Conservation (phyloP, 2,888 invertebrate species). For the Parnassius apollo region DNA sequence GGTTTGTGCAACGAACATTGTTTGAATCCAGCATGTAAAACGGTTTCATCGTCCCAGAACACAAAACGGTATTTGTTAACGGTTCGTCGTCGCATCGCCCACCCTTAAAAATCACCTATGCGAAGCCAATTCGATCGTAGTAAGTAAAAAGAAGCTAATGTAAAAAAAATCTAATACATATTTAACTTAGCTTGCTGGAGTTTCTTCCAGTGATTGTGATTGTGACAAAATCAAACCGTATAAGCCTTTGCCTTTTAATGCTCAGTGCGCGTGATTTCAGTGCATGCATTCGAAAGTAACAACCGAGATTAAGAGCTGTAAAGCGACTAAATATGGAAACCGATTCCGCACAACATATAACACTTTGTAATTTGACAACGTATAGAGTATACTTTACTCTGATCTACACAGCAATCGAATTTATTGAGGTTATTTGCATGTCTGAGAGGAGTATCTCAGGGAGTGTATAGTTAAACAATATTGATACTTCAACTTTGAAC, state of each 20-base stretch:
- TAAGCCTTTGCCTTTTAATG: slow-evolving; percentile 7
- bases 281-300: slow-evolving; percentile 8
- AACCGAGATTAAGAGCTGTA: slow-evolving; percentile 11
- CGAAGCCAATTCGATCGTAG: no score
- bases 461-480: slow-evolving; percentile 8
- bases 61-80: no score
- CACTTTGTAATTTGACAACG: slow-evolving; percentile 28
- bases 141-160: no score
- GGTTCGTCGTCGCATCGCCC: no score
- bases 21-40: no score
- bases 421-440: slow-evolving; percentile 36
- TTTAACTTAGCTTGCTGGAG: slow-evolving; percentile 3
- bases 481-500: slow-evolving; percentile 16
- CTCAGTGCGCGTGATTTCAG: slow-evolving; percentile 2
- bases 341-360: slow-evolving; percentile 23
- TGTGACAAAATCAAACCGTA: slow-evolving; percentile 3
- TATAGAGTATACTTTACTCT: slow-evolving; percentile 25
- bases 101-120: no score
- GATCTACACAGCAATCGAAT: slow-evolving; percentile 29
- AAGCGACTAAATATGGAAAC: slow-evolving; percentile 28
- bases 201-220: neutral
- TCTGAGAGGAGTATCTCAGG: slow-evolving; percentile 28
- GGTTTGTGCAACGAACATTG: no score
- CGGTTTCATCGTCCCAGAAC: no score
- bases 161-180: neutral